Evolutionary conservation across 2,113 vertebrate genomes (phyloP).

Genomic region (Octodon degus): DNA sequence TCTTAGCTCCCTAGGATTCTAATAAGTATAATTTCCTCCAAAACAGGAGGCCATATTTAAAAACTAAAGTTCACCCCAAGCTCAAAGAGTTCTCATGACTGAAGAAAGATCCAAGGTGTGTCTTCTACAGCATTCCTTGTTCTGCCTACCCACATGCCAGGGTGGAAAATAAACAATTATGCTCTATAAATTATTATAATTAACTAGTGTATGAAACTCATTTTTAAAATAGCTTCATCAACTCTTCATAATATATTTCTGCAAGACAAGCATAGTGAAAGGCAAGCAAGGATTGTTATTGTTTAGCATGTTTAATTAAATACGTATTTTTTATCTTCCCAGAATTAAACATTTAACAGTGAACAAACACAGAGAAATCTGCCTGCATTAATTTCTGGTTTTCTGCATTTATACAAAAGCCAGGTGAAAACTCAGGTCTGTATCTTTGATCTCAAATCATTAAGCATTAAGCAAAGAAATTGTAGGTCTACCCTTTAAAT

Average conservation of each 20-base stretch:
- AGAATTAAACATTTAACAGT: slow-evolving; percentile 63
- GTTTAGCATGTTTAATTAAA: slow-evolving; percentile 72
- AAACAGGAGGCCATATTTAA: background rate
- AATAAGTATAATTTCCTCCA: slow-evolving; percentile 4
- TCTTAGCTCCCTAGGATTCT: background rate
- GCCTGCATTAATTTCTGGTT: slow-evolving; percentile 55
- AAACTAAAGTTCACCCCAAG: slow-evolving; percentile 32
- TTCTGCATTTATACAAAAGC: slow-evolving; percentile 50
- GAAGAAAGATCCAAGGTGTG: background rate
- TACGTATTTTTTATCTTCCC: slow-evolving; percentile 69
- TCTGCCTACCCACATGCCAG: slow-evolving; percentile 36
- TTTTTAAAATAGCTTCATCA: slow-evolving; percentile 58
- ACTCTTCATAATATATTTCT: slow-evolving; percentile 50
- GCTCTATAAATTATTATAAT: slow-evolving; percentile 62
- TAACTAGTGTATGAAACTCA: slow-evolving; percentile 39
- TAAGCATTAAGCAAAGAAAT: background rate
- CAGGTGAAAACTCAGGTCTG: background rate
- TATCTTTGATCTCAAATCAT: background rate
- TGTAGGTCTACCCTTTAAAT: background rate
- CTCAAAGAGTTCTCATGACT: background rate
- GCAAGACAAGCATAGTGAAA: slow-evolving; percentile 48
- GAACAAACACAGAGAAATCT: slow-evolving; percentile 49
- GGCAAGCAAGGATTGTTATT: slow-evolving; percentile 36
- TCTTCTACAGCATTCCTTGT: slow-evolving; percentile 11
- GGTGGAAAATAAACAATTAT: slow-evolving; percentile 50